Evolutionary conservation across 2,888 invertebrate species (phyloP).

Genomic region (Drosophila paracracens): DNA sequence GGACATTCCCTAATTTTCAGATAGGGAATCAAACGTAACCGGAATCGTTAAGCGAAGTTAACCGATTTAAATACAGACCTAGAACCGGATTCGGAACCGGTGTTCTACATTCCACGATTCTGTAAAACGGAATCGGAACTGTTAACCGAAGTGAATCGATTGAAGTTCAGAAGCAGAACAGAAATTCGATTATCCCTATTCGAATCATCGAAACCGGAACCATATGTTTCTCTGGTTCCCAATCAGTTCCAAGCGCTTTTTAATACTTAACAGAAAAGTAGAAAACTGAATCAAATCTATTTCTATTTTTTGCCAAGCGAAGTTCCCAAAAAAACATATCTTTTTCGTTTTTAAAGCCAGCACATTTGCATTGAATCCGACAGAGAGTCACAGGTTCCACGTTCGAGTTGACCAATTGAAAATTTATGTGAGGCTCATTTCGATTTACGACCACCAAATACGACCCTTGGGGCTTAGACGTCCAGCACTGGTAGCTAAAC

Average conservation of each 20-base stretch:
- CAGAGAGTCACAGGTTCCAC: slow-evolving; percentile 18
- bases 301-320: neutral
- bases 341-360: neutral
- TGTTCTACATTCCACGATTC: neutral
- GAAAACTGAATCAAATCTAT: neutral
- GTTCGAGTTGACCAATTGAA: slow-evolving; percentile 68
- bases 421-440: slow-evolving; percentile 76
- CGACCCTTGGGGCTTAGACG: slow-evolving; percentile 50
- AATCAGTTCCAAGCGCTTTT: neutral
- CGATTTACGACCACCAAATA: slow-evolving; percentile 78
- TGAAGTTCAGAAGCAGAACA: neutral
- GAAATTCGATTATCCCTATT: too few relatives aligned
- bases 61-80: neutral
- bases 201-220: neutral
- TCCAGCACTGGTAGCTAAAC: slow-evolving; percentile 52
- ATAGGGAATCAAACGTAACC: too few relatives aligned
- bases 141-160: neutral
- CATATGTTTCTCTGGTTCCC: too few relatives aligned
- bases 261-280: neutral
- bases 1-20: neutral
- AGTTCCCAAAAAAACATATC: neutral
- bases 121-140: neutral
- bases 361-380: neutral
- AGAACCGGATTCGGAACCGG: neutral
- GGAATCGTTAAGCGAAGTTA: too few relatives aligned